A percentile compares a stretch with the other conserved stretches of the same genome.
phyloP scores from a whole-genome alignment of 2,797 vertebrate species.

The Spheniscus humboldti region DNA sequence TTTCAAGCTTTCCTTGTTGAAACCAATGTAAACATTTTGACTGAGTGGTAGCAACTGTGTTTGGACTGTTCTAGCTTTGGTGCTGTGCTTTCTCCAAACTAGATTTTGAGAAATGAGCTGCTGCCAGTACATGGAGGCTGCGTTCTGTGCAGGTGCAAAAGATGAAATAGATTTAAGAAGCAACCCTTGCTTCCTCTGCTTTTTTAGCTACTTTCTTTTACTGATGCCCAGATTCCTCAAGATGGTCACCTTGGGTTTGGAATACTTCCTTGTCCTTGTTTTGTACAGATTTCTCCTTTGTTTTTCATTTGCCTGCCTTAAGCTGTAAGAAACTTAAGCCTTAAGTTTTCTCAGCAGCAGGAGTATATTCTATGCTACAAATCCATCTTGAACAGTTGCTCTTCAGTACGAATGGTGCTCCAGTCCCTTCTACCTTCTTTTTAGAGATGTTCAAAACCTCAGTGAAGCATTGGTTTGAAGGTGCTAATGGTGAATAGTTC shows the following conservation, averaged over 20 bases:
- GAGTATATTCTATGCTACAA: neutral
- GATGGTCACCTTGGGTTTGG: neutral
- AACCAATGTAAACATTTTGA: neutral
- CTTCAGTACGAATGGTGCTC: neutral
- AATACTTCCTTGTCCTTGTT: neutral
- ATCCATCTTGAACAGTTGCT: neutral
- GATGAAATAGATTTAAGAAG: neutral
- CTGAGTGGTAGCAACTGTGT: neutral
- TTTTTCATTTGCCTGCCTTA: neutral
- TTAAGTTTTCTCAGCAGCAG: neutral
- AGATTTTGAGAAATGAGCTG: neutral
- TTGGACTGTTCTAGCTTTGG: neutral
- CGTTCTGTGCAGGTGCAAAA: neutral
- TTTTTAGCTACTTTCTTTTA: neutral
- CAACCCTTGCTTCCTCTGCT: neutral
- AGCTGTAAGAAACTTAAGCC: neutral
- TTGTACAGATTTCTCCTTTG: neutral
- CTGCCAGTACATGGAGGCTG: neutral
- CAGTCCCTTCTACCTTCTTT: neutral
- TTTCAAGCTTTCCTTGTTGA: neutral
- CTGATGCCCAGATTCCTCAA: neutral
- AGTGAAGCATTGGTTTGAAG: neutral
- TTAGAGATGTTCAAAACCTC: neutral
- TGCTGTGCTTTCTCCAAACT: neutral
- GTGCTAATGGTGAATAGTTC: neutral